Percentiles rank a stretch among this genome's conserved stretches.
Conservation (phyloP, 2,113 vertebrate species). For the Columbina picui region DNA sequence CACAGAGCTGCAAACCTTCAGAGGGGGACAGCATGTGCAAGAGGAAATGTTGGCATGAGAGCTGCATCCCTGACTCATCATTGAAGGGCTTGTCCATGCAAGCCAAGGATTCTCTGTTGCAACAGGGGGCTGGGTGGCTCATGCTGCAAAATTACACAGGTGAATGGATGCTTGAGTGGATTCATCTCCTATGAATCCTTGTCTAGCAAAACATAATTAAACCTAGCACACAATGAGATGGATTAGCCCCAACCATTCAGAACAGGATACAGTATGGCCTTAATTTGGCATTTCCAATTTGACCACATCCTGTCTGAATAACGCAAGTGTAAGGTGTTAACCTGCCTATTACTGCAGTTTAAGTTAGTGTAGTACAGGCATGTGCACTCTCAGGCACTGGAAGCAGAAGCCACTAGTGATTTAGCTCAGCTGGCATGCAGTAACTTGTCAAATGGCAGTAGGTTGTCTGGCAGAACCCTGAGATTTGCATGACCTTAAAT, state of each 20-base stretch:
- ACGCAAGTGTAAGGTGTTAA: not conserved
- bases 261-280: not conserved
- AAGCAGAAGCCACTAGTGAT: not conserved
- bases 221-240: fast-evolving
- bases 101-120: not conserved
- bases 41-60: not conserved
- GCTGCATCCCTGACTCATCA: not conserved
- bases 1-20: not conserved
- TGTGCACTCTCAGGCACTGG: not conserved
- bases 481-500: not conserved
- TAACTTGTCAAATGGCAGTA: not conserved
- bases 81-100: not conserved
- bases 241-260: not conserved
- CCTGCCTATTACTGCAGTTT: not conserved
- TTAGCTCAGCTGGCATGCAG: not conserved
- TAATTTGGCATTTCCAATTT: not conserved
- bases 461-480: not conserved
- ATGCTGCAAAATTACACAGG: not conserved
- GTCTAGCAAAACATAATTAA: not conserved
- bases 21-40: not conserved
- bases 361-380: too few species aligned
- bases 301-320: fast-evolving
- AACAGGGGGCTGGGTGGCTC: not conserved
- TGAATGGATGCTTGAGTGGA: not conserved
- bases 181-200: not conserved